Conservation (phyloP, 2,113 vertebrate genomes). For the Tapirus terrestris region DNA sequence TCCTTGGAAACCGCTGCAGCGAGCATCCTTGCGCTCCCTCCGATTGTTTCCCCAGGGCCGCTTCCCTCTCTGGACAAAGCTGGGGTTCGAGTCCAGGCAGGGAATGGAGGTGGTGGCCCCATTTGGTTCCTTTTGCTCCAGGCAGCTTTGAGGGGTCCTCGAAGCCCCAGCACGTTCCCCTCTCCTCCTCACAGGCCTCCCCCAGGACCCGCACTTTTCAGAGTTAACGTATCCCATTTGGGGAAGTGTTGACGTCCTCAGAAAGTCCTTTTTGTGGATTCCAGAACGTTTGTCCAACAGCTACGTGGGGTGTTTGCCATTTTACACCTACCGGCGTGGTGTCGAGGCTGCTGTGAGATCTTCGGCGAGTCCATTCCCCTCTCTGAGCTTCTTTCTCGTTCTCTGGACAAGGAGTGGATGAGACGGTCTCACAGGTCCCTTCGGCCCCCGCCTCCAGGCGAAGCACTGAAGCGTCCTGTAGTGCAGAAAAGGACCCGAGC, state of each 20-base stretch:
- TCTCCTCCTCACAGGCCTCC: neutral
- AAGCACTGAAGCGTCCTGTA: rapidly evolving
- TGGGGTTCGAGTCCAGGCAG: neutral
- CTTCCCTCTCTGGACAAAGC: neutral
- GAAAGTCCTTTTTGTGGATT: neutral
- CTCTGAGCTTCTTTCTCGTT: neutral
- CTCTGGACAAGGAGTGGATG: rapidly evolving
- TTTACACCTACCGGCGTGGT: rapidly evolving
- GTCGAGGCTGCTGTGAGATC: neutral
- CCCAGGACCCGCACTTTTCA: neutral
- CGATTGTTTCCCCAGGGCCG: neutral
- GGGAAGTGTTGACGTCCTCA: neutral
- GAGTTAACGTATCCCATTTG: neutral
- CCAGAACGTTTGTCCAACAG: neutral
- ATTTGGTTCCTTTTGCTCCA: neutral
- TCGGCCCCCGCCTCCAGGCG: rapidly evolving
- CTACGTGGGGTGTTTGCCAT: neutral
- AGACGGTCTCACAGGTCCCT: neutral
- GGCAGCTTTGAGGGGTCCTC: neutral
- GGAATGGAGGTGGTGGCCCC: neutral
- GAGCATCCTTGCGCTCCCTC: rapidly evolving
- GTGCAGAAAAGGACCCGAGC: rapidly evolving
- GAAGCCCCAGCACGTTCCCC: too few species aligned
- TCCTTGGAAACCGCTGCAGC: neutral
- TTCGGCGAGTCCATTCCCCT: neutral